phyloP scores from a whole-genome alignment of 1,140 invertebrate genomes.

The Drosophila nannoptera region DNA sequence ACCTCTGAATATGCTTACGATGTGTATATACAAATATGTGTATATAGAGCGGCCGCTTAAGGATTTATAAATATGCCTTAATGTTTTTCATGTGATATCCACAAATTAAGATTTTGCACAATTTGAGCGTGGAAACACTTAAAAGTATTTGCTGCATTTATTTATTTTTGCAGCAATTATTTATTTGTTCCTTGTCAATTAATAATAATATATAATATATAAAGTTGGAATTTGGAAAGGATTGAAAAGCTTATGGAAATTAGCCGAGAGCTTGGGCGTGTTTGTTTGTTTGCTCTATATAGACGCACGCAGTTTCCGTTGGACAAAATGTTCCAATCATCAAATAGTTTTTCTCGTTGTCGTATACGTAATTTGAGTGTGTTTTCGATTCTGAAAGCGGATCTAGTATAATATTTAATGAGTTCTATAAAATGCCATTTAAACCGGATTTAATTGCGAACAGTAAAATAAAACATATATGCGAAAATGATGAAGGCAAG shows the following conservation, averaged over 20 bases:
- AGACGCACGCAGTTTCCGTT: no score
- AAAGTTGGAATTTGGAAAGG: neutral
- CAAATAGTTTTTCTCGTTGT: no score
- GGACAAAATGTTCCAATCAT: no score
- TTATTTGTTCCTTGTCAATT: no score
- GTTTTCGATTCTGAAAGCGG: neutral
- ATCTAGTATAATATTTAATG: neutral
- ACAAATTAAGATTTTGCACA: neutral
- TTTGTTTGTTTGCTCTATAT: no score
- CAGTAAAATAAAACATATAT: constrained; percentile 11
- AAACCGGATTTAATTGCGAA: constrained; percentile 15
- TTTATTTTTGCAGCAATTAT: constrained; percentile 16
- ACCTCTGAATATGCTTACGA: constrained; percentile 1
- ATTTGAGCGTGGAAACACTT: neutral
- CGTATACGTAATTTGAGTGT: no score
- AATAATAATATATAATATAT: no score
- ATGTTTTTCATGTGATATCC: constrained; percentile 12
- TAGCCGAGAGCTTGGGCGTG: no score
- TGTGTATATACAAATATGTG: neutral
- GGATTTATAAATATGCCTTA: neutral
- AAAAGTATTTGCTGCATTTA: neutral
- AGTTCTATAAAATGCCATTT: neutral
- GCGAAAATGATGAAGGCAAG: constrained; percentile 30
- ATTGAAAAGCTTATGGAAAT: no score
- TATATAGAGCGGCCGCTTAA: neutral